These are phyloP conservation scores for Diaperis boleti DNA, from an alignment of 2,888 invertebrate species.

Conservation along the genomic window DNA sequence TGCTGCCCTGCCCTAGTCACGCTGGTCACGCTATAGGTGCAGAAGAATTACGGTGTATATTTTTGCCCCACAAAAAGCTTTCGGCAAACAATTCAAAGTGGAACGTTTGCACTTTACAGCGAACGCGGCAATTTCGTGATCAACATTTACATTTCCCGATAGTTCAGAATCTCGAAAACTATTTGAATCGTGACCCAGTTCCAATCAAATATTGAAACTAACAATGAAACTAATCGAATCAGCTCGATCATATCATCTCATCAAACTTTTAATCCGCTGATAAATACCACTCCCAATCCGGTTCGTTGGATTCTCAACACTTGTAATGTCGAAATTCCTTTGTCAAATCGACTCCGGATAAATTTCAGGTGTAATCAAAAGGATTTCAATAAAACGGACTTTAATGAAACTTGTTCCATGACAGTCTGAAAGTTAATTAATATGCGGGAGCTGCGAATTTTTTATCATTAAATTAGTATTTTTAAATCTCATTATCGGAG, in stretches of 20 bases:
- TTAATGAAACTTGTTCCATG: slow-evolving; percentile 31
- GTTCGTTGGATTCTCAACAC: background rate
- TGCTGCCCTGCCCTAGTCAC: too few relatives aligned
- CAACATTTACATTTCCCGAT: slow-evolving; percentile 34
- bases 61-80: slow-evolving; percentile 6
- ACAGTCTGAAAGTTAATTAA: slow-evolving; percentile 25
- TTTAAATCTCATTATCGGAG: slow-evolving; percentile 27
- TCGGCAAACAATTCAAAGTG: slow-evolving; percentile 8
- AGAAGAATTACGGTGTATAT: slow-evolving; percentile 1
- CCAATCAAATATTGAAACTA: slow-evolving; percentile 43
- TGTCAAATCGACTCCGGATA: background rate
- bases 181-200: slow-evolving; percentile 40
- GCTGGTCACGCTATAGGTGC: too few relatives aligned
- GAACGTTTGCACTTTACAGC: slow-evolving; percentile 10
- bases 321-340: slow-evolving; percentile 5
- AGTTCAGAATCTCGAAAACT: slow-evolving; percentile 1
- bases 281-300: slow-evolving; percentile 1
- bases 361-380: slow-evolving; percentile 25
- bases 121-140: slow-evolving; percentile 26
- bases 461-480: slow-evolving; percentile 26
- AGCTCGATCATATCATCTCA: slow-evolving; percentile 1
- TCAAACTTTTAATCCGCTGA: slow-evolving; percentile 11
- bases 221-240: slow-evolving; percentile 39
- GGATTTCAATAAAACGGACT: slow-evolving; percentile 24
- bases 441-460: slow-evolving; percentile 15